These are phyloP conservation scores for Smittia aterrima DNA, from an alignment of 2,888 invertebrate genomes.

Conservation along the genomic window DNA sequence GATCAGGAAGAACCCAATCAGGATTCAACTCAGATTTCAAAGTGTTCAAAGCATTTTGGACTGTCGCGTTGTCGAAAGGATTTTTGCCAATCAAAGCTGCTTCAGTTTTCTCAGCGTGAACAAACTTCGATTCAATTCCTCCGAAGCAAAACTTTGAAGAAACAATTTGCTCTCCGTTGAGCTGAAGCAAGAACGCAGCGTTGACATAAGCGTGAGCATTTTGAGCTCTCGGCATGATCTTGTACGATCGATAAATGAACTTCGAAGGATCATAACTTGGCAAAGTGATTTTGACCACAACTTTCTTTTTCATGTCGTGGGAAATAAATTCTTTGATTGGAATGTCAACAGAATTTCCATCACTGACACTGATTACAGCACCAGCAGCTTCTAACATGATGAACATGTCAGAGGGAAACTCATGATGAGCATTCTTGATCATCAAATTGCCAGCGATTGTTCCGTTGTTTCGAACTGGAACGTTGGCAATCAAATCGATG, in stretches of 20 bases:
- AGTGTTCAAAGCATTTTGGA: constrained; percentile 52
- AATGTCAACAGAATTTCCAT: constrained; percentile 42
- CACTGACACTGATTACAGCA: constrained; percentile 52
- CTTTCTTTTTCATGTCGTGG: constrained; percentile 53
- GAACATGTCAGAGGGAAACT: constrained; percentile 65
- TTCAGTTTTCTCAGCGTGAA: constrained; percentile 60
- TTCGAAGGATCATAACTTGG: constrained; percentile 45
- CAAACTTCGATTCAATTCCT: constrained; percentile 55
- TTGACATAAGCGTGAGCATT: constrained; percentile 75
- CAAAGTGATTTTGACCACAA: constrained; percentile 49
- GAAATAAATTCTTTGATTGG: constrained; percentile 53
- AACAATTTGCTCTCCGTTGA: constrained; percentile 54
- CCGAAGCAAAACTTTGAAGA: constrained; percentile 61
- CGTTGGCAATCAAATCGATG: constrained; percentile 68
- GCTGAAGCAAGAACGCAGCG: constrained; percentile 65
- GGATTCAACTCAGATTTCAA: constrained; percentile 59
- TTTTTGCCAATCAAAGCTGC: constrained; percentile 54
- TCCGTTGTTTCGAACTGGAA: constrained; percentile 68
- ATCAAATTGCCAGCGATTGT: constrained; percentile 65
- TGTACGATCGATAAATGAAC: constrained; percentile 54
- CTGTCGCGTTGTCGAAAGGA: constrained; percentile 52
- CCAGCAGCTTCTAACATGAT: constrained; percentile 52
- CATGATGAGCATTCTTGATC: constrained; percentile 61
- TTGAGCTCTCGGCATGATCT: constrained; percentile 72
- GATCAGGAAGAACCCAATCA: constrained; percentile 60